Evolutionary conservation across 2,797 vertebrate genomes (phyloP).

Genomic region (Artibeus jamaicensis): DNA sequence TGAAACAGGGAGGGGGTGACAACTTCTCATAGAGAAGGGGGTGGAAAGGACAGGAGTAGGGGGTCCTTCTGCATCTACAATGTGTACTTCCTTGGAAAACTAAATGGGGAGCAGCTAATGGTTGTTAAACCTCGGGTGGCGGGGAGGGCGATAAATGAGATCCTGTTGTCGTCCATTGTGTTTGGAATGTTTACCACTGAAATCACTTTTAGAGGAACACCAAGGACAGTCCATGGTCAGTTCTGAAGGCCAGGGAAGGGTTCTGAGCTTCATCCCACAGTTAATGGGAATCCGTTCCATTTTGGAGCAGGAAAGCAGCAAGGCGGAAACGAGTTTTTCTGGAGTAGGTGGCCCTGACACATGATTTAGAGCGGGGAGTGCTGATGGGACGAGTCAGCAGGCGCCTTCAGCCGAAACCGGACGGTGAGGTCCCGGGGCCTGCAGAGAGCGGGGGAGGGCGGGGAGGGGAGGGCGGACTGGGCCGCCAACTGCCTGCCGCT

Average conservation of each 20-base stretch:
- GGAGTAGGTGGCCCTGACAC: not conserved
- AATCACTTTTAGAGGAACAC: not conserved
- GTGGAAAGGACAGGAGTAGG: not conserved
- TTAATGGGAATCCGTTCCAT: not conserved
- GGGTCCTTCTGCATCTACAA: not conserved
- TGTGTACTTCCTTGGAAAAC: not conserved
- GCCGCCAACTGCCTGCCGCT: too few relatives aligned
- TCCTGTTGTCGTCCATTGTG: not conserved
- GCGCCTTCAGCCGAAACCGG: too few relatives aligned
- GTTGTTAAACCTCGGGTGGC: not conserved
- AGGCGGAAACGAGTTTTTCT: not conserved
- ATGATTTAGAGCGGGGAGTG: not conserved
- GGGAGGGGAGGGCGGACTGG: not conserved
- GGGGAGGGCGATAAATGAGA: not conserved
- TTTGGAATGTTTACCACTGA: not conserved
- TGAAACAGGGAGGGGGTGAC: not conserved
- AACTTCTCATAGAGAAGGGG: not conserved
- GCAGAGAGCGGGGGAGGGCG: rapidly evolving
- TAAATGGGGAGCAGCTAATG: not conserved
- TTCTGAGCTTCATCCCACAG: not conserved
- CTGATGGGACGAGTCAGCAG: not conserved
- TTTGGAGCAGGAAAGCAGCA: not conserved
- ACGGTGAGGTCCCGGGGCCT: too few relatives aligned
- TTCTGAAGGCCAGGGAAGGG: not conserved
- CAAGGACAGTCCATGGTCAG: not conserved